phyloP scores from a whole-genome alignment of 1,140 invertebrate genomes.

The Anadara kagoshimensis region DNA sequence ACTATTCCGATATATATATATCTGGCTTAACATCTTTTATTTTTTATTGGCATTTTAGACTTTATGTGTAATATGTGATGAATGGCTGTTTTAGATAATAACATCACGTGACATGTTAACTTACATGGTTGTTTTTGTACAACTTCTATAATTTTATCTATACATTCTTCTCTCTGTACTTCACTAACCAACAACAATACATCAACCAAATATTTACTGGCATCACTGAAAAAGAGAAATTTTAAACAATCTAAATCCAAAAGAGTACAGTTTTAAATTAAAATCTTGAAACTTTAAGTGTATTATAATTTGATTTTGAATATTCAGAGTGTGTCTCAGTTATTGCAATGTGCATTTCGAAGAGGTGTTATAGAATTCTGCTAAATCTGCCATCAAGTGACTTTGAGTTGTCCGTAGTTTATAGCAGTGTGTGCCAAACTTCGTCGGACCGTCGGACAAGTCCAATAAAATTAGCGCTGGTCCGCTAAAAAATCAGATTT shows the following conservation, averaged over 20 bases:
- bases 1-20: too few species aligned
- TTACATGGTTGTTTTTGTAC: slow-evolving; percentile 80
- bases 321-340: neutral
- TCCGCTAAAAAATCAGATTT: too few species aligned
- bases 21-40: too few species aligned
- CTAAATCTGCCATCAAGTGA: neutral
- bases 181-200: slow-evolving; percentile 76
- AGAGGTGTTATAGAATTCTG: neutral
- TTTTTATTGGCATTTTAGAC: too few species aligned
- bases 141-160: slow-evolving; percentile 80
- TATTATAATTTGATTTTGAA: neutral
- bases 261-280: neutral
- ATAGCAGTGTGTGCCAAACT: too few species aligned
- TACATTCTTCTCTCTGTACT: slow-evolving; percentile 76
- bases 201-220: slow-evolving; percentile 77
- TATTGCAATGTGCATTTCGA: neutral
- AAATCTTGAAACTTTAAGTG: neutral
- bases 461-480: too few species aligned
- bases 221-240: slow-evolving; percentile 77
- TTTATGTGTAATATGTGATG: too few species aligned
- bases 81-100: too few species aligned
- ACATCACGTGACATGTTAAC: slow-evolving; percentile 4
- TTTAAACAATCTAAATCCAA: neutral
- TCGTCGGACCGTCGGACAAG: too few species aligned
- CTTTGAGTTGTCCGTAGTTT: neutral